Conservation (phyloP, 2,113 vertebrate genomes). For the Mustela lutreola region DNA sequence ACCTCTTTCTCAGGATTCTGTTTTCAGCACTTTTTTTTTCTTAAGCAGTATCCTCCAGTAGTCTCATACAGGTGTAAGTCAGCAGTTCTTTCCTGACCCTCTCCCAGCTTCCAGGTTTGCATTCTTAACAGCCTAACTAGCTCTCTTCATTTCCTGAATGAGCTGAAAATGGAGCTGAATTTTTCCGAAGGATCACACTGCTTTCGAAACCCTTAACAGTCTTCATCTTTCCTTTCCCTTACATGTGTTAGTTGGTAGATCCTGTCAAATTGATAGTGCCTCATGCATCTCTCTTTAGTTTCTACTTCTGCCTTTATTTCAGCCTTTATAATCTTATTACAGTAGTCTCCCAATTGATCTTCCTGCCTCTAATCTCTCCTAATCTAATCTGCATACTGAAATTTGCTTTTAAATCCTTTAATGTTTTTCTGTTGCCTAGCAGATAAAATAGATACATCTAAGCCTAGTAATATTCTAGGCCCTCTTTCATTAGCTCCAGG, state of each 20-base stretch:
- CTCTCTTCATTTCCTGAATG: background rate
- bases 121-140: background rate
- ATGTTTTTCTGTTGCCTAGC: conserved; percentile 61
- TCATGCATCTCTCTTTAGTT: conserved; percentile 31
- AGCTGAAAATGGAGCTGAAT: background rate
- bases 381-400: conserved; percentile 49
- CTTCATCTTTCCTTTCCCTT: conserved; percentile 10
- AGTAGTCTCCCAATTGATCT: conserved; percentile 63
- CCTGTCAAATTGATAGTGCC: background rate
- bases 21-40: background rate
- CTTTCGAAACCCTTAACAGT: background rate
- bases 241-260: conserved; percentile 26
- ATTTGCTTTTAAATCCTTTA: conserved; percentile 74
- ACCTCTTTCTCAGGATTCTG: background rate
- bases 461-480: conserved; percentile 24
- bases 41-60: background rate
- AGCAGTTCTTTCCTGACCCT: background rate
- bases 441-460: conserved; percentile 50
- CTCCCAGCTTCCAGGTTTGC: background rate
- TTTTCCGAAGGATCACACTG: background rate
- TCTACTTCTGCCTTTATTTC: conserved; percentile 64
- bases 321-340: conserved; percentile 71
- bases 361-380: conserved; percentile 66
- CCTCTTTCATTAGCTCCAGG: background rate
- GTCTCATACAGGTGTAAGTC: background rate